Conservation (phyloP, 2,888 invertebrate genomes). For the Philereme vetulata region DNA sequence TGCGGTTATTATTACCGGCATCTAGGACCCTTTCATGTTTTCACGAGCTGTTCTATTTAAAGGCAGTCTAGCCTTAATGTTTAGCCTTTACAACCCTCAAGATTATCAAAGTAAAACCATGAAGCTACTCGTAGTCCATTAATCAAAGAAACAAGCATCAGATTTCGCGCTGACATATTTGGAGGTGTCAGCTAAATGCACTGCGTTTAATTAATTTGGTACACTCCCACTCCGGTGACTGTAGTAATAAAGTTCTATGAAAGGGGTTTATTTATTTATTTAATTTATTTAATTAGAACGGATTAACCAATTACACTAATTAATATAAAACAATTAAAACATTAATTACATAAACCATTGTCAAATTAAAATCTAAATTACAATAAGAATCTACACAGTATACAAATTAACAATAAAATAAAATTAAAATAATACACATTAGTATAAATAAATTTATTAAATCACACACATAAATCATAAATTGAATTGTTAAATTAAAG, state of each 20-base stretch:
- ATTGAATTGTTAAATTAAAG: too few species aligned
- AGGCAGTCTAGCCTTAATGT: not conserved
- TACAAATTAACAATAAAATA: too few species aligned
- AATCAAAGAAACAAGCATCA: constrained; percentile 33
- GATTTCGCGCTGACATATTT: constrained; percentile 20
- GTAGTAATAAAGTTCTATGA: constrained; percentile 9
- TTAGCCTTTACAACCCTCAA: not conserved
- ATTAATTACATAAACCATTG: too few species aligned
- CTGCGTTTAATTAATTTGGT: constrained; percentile 25
- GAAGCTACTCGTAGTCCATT: constrained; percentile 27
- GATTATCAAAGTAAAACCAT: constrained; percentile 19
- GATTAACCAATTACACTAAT: too few species aligned
- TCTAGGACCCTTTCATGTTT: not conserved
- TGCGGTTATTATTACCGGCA: not conserved
- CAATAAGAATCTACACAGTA: too few species aligned
- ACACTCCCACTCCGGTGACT: constrained; percentile 21
- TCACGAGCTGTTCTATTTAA: not conserved
- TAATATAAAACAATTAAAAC: too few species aligned
- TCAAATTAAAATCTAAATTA: too few species aligned
- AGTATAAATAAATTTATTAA: too few species aligned
- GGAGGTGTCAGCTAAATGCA: constrained; percentile 37
- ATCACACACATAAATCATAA: too few species aligned
- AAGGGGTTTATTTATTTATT: too few species aligned
- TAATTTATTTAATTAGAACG: too few species aligned
- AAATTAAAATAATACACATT: too few species aligned